These are phyloP conservation scores for Nemapogon koenigi DNA, from an alignment of 2,888 invertebrate genomes.

Conservation along the genomic window DNA sequence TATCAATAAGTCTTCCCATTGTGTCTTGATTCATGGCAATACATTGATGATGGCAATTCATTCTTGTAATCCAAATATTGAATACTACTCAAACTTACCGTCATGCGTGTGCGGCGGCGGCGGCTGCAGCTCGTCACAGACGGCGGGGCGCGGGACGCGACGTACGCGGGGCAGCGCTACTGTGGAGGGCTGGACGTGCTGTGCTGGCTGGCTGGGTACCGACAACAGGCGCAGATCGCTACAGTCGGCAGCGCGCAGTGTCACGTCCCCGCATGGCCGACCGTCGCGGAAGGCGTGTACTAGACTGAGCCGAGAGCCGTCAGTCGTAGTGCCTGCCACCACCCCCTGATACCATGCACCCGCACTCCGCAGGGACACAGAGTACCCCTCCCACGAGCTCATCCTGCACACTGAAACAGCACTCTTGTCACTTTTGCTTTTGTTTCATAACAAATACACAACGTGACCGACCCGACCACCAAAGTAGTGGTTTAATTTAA, in stretches of 20 bases:
- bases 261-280: slow-evolving; percentile 57
- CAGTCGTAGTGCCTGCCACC: slow-evolving; percentile 77
- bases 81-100: background rate
- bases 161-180: slow-evolving; percentile 46
- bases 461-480: no score
- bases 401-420: slow-evolving; percentile 36
- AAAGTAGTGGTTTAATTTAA: no score
- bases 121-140: slow-evolving; percentile 46
- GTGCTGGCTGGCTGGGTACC: no score
- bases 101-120: slow-evolving; percentile 28
- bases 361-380: slow-evolving; percentile 84
- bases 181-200: no score
- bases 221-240: background rate
- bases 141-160: slow-evolving; percentile 35
- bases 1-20: no score
- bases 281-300: slow-evolving; percentile 86
- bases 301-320: slow-evolving; percentile 74
- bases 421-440: no score
- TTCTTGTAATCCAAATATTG: no score
- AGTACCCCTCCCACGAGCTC: slow-evolving; percentile 76
- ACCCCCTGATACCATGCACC: slow-evolving; percentile 80
- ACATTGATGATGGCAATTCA: no score
- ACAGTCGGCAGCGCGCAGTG: slow-evolving; percentile 27
- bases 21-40: no score
- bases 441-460: no score